These are phyloP conservation scores for Zosterops pallidus DNA, from an alignment of 2,113 vertebrate species.

Conservation along the genomic window DNA sequence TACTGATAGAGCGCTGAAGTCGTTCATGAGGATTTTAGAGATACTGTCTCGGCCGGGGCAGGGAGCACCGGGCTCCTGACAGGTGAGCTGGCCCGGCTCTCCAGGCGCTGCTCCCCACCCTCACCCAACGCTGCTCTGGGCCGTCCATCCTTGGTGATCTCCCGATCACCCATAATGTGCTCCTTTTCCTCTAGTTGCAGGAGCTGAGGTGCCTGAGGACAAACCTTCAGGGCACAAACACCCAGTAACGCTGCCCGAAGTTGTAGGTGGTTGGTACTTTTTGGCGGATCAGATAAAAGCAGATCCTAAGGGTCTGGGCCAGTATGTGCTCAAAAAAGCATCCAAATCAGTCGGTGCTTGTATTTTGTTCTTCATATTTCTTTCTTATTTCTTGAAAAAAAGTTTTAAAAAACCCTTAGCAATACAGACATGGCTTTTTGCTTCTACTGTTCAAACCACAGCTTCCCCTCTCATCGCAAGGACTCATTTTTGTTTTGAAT, in stretches of 20 bases:
- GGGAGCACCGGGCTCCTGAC: not conserved
- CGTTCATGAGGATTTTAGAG: not conserved
- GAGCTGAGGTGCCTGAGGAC: not conserved
- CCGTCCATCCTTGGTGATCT: too few species aligned
- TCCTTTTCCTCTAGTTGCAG: not conserved
- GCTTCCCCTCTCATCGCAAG: not conserved
- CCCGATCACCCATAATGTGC: not conserved
- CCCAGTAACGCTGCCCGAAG: not conserved
- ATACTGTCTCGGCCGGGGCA: not conserved
- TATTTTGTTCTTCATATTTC: not conserved
- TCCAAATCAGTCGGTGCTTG: not conserved
- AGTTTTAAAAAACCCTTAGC: not conserved
- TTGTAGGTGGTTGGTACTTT: not conserved
- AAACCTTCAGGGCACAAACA: not conserved
- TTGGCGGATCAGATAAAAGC: not conserved
- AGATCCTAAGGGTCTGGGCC: not conserved
- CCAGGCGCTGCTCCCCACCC: not conserved
- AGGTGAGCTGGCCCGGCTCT: not conserved
- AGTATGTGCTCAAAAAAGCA: not conserved
- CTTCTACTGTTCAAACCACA: not conserved
- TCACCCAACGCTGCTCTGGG: fast-evolving
- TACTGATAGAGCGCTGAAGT: not conserved
- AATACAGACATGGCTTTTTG: not conserved
- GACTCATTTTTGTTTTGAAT: not conserved
- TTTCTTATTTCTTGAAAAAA: not conserved